Evolutionary conservation across 2,797 vertebrate genomes (phyloP).

Genomic region (Pantherophis alleghaniensis): DNA sequence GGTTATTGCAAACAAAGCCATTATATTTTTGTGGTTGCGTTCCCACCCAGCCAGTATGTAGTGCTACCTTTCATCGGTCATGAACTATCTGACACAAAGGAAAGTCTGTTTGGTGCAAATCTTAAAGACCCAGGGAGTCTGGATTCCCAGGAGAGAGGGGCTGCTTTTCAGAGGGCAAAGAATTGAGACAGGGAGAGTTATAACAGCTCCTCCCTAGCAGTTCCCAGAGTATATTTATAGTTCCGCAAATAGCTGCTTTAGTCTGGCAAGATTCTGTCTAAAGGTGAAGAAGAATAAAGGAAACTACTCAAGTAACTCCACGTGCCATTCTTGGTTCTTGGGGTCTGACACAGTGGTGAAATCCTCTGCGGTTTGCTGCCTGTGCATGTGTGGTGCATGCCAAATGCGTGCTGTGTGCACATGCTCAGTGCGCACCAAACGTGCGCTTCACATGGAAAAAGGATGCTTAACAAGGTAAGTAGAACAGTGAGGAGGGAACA

Average conservation of each 20-base stretch:
- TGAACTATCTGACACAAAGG: neutral
- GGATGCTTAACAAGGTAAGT: too few species aligned
- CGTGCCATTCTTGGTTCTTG: neutral
- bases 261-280: neutral
- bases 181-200: neutral
- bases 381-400: too few species aligned
- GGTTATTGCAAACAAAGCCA: neutral
- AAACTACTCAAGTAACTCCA: neutral
- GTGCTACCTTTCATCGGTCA: neutral
- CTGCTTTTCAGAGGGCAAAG: neutral
- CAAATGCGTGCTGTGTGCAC: too few species aligned
- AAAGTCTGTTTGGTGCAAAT: neutral
- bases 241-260: neutral
- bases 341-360: neutral
- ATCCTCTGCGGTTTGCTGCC: too few species aligned
- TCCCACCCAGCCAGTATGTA: neutral
- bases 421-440: too few species aligned
- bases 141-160: neutral
- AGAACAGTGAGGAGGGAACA: too few species aligned
- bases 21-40: neutral
- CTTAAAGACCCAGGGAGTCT: neutral
- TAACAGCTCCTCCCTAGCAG: neutral
- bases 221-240: neutral
- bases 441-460: too few species aligned
- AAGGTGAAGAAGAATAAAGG: neutral